Evolutionary conservation across 2,888 invertebrate genomes (phyloP), one percentile per base, ranked within the genome.

Genomic region (Metalampra italica): DNA sequence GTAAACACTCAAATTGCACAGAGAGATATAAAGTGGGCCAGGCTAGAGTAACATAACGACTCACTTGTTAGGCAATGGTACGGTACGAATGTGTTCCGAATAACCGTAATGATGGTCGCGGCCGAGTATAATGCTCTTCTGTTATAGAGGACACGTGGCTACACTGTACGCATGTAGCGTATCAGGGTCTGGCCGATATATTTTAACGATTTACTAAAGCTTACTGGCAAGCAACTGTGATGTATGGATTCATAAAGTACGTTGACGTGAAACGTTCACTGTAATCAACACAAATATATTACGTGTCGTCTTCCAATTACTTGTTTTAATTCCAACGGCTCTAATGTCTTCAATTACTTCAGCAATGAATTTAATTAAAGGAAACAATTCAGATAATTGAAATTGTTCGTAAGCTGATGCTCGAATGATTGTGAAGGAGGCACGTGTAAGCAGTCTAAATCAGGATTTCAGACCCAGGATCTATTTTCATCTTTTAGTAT

Each of bases 41-140:
- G 66, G 68, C 69, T 76, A 71, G 60, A 67, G 60, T 61, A 67
- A 66, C 66, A 74, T 70, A 81, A 79, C 75, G 71, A 75, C 64
- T 73, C 66, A 74, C 75, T 80, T 78, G 76, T 80, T 74, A 73
- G 66, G 78, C 78, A 79, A 80, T 72, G 66, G 57, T 51, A 65
- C 32, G 32, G 32, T 11, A 32, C 11, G 9, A 11, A 62, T 75
- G 68, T 68, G 75, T 65, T 73, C 72, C 72, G 72, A 75, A 79
- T 78, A 78, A 76, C 78, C 74, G 75, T 72, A 72, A 66, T 66
- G 52, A 57, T 64, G 54, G 55, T 54, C 39, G 43, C 63, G 53
- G 54, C 57, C 55, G 63, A 62, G 62, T 57, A 77, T 65, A 76
- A 72, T 66, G 69, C 60, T 62, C 64, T 59, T 70, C 68, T 75